phyloP scores from a whole-genome alignment of 2,797 vertebrate genomes.

The Amblyopsis hoosieri region DNA sequence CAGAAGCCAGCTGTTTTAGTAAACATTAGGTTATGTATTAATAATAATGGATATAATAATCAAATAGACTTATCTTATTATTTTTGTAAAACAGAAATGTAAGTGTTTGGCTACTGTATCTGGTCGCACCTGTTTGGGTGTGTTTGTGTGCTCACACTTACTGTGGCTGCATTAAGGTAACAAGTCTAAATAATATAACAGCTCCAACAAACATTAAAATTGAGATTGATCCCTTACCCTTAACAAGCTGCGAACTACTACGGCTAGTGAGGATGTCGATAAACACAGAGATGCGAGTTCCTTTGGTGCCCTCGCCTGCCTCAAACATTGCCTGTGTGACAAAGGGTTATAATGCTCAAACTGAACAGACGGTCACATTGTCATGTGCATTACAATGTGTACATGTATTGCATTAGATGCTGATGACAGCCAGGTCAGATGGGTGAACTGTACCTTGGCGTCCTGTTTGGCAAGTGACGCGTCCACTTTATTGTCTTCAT shows the following conservation, averaged over 20 bases:
- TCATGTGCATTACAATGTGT: background rate
- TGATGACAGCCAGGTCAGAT: background rate
- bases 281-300: constrained; percentile 75
- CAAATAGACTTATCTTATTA: too few relatives aligned
- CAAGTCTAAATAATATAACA: background rate
- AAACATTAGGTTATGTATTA: too few relatives aligned
- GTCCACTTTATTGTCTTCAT: constrained; percentile 74
- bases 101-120: too few relatives aligned
- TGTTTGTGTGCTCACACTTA: constrained; percentile 42
- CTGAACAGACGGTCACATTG: background rate
- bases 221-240: constrained; percentile 68
- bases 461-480: constrained; percentile 78
- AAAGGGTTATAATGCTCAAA: background rate
- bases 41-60: too few relatives aligned
- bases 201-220: too few relatives aligned
- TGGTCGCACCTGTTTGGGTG: background rate
- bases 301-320: constrained; percentile 80
- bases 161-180: constrained; percentile 14
- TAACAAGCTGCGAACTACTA: constrained; percentile 81
- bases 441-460: constrained; percentile 79
- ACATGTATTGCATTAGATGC: too few relatives aligned
- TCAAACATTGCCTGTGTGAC: constrained; percentile 83
- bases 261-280: constrained; percentile 80
- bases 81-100: too few relatives aligned
- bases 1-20: background rate